phyloP scores from a whole-genome alignment of 2,888 invertebrate species.

The Uropetala carovei region DNA sequence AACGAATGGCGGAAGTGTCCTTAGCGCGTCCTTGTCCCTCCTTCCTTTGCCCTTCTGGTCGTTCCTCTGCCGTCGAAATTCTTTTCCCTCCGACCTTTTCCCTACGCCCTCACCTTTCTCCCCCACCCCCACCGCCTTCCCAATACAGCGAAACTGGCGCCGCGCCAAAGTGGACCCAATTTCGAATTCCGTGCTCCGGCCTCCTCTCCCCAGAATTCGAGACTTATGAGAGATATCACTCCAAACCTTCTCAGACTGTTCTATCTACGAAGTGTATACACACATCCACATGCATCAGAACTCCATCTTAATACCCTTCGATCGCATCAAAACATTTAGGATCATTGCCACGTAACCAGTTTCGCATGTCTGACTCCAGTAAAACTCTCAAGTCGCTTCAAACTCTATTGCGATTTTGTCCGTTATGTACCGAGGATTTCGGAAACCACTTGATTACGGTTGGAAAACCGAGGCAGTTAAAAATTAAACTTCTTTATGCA shows the following conservation, averaged over 20 bases:
- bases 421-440: not conserved
- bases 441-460: too few species aligned
- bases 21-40: not conserved
- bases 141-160: constrained; percentile 8
- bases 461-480: too few species aligned
- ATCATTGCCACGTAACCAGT: not conserved
- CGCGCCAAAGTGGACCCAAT: constrained; percentile 30
- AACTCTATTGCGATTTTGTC: too few species aligned
- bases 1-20: not conserved
- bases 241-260: not conserved
- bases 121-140: not conserved
- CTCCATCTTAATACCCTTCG: not conserved
- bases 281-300: not conserved
- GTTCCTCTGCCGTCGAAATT: not conserved
- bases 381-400: not conserved
- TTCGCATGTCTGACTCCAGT: not conserved
- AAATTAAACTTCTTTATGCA: too few species aligned
- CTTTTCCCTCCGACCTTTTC: not conserved
- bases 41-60: not conserved
- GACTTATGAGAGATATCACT: constrained; percentile 38
- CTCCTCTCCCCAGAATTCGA: not conserved
- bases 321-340: not conserved
- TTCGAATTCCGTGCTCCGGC: constrained; percentile 43
- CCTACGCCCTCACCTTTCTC: not conserved
- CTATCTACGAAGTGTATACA: not conserved